Evolutionary conservation across 2,113 vertebrate species (phyloP), one percentile per base, ranked within the genome.

Genomic region (Anhinga rufa): DNA sequence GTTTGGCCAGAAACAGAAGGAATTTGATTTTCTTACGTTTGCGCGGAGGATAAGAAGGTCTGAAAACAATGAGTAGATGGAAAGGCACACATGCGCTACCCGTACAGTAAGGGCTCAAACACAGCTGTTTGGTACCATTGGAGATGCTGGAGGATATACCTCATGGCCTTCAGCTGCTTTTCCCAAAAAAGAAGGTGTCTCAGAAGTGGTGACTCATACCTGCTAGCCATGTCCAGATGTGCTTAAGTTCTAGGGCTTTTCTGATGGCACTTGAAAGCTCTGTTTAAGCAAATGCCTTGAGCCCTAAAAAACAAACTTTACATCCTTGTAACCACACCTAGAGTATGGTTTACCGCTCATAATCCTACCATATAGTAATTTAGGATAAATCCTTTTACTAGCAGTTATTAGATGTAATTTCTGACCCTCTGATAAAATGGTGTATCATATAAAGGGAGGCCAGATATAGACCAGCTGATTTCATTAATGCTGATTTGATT

Each of bases 321-420:
- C 21, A 3, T 86, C 31, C 55, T 81, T 65, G 42, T 79, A 89
- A 54, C 36, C 22, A 86, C 48, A 79, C 48, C 46, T 89, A 70
- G 54, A 7, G 1, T 48, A 60, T 68, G 44, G 82, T 84, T 82
- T 88, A 66, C 44, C 71, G 62, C 31, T 84, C 26, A 34, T 70
- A 77, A 75, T 69, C 44, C 52, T 86, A 65, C 54, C 34, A 18
- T 18, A 49, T 68, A 70, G 17, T 86, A 87, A 68, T 96, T 83
- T 49, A 91, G 76, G 46, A 60, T 24, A 93, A 86, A 74, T 65
- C n/a, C 34, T 57, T 92, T 92, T 95, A 74, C n/a, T 95, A 93
- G 91, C 32, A 93, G 72, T 87, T 58, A 12, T 49, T 92, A 81
- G 69, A 89, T 7, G 26, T 95, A 79, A 65, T 84, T 64, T 96